Percentiles rank a stretch among this genome's conserved stretches.
These are phyloP conservation scores for Chrysochloris asiatica DNA, from an alignment of 2,113 vertebrate species.

Conservation along the genomic window DNA sequence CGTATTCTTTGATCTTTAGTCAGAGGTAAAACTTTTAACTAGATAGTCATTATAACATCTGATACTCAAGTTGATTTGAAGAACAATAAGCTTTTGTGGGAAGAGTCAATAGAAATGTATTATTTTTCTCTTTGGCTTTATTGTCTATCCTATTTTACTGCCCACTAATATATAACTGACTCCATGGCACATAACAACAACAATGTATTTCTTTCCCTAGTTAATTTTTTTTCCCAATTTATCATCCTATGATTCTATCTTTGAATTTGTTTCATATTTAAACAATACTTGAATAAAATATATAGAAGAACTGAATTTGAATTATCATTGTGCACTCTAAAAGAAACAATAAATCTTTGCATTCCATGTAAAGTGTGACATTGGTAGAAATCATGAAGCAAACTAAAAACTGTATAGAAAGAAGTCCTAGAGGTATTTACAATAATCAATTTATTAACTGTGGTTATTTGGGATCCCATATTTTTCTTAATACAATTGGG, in stretches of 20 bases:
- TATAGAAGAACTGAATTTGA: neutral
- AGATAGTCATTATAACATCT: conserved; percentile 71
- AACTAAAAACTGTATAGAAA: neutral
- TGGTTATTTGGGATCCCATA: neutral
- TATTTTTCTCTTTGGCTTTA: conserved; percentile 52
- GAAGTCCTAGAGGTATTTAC: neutral
- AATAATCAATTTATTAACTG: neutral
- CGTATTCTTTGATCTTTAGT: conserved; percentile 71
- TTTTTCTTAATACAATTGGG: conserved; percentile 33
- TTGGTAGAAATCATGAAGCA: neutral
- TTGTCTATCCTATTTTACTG: conserved; percentile 36
- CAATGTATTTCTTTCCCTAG: conserved; percentile 51
- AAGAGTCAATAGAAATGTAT: conserved; percentile 53
- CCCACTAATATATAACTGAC: too few species aligned
- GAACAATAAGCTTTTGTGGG: conserved; percentile 47
- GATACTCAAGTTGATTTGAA: conserved; percentile 67
- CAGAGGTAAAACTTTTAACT: conserved; percentile 69
- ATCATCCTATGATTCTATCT: neutral
- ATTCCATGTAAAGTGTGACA: neutral
- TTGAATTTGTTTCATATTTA: conserved; percentile 17
- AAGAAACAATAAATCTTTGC: neutral
- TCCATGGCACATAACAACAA: too few species aligned
- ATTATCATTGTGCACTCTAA: neutral
- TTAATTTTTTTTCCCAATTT: conserved; percentile 42
- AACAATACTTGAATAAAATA: conserved; percentile 32